phyloP scores from a whole-genome alignment of 2,888 invertebrate species.

The Pteria penguin region DNA sequence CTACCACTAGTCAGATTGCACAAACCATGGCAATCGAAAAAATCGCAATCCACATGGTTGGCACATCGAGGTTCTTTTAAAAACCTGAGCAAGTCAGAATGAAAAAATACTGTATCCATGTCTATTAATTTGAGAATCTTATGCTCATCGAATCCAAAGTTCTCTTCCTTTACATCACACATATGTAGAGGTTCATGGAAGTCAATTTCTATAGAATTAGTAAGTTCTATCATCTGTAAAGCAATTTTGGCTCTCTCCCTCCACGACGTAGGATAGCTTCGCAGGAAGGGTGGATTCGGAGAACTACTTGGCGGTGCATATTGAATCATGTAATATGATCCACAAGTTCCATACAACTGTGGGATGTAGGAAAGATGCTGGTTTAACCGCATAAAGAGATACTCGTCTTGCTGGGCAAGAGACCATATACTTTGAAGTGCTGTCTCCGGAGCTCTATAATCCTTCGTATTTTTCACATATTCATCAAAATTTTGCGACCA shows the following conservation, averaged over 20 bases:
- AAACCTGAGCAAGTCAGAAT: conserved; percentile 76
- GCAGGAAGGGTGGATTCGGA: conserved; percentile 54
- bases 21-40: conserved; percentile 85
- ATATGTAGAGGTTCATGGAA: conserved; percentile 85
- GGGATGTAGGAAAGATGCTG: conserved; percentile 85
- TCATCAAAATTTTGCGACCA: conserved; percentile 48
- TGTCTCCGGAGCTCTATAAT: conserved; percentile 29
- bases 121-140: conserved; percentile 83
- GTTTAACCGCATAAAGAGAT: conserved; percentile 84
- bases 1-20: conserved; percentile 82
- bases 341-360: conserved; percentile 85
- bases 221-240: conserved; percentile 83
- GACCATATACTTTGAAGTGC: conserved; percentile 81
- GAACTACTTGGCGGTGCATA: conserved; percentile 80
- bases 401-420: conserved; percentile 86
- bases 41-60: conserved; percentile 85
- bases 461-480: conserved; percentile 34
- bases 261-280: conserved; percentile 61
- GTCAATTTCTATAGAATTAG: conserved; percentile 83
- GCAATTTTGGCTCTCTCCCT: conserved; percentile 66
- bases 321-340: conserved; percentile 85
- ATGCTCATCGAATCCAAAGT: conserved; percentile 83
- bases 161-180: conserved; percentile 86
- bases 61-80: conserved; percentile 80
- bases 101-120: conserved; percentile 84